These are phyloP conservation scores for Pica pica DNA, from an alignment of 2,113 vertebrate species.

Conservation along the genomic window DNA sequence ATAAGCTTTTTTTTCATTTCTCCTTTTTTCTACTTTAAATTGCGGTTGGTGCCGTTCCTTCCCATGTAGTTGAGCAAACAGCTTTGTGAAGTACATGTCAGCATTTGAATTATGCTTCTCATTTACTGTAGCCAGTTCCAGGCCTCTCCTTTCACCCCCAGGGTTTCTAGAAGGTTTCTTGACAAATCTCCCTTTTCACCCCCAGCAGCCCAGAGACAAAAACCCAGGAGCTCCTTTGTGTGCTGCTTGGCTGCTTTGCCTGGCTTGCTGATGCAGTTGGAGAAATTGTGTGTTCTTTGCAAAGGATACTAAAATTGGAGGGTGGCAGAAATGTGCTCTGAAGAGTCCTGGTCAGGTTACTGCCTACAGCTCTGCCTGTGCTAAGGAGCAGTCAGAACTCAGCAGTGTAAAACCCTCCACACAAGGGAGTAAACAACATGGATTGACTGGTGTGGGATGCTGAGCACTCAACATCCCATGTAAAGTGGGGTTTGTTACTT, in stretches of 20 bases:
- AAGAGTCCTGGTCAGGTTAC: not conserved
- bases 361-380: not conserved
- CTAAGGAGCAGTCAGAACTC: not conserved
- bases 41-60: not conserved
- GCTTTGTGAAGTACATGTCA: not conserved
- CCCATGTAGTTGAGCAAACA: not conserved
- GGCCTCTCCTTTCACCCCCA: not conserved
- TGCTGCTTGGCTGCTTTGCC: not conserved
- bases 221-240: not conserved
- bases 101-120: constrained; percentile 16
- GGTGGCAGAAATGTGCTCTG: not conserved
- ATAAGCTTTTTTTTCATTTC: not conserved
- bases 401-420: not conserved
- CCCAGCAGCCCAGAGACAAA: not conserved
- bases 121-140: not conserved
- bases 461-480: not conserved
- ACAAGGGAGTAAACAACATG: not conserved
- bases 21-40: not conserved
- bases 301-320: not conserved
- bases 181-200: not conserved
- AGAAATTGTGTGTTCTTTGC: not conserved
- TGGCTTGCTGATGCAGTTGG: not conserved
- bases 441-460: not conserved
- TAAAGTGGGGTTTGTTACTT: not conserved
- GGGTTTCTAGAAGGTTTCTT: constrained; percentile 3